Percentiles rank a stretch among this genome's conserved stretches.
Conservation (phyloP, 2,888 invertebrate genomes). For the Drosophila yooni region DNA sequence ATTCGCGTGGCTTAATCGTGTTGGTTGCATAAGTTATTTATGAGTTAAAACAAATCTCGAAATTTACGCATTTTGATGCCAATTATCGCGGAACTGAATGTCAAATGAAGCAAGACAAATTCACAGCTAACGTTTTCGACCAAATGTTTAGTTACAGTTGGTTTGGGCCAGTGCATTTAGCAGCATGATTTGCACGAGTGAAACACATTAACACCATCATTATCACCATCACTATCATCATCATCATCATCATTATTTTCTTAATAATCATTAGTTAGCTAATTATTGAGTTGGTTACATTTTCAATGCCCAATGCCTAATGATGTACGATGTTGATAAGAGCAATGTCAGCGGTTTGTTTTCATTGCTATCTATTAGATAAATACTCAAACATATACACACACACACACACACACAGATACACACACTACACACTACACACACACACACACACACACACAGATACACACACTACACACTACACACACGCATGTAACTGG, state of each 20-base stretch:
- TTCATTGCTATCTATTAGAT: slow-evolving; percentile 49
- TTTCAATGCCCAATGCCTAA: slow-evolving; percentile 59
- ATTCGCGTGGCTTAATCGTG: slow-evolving; percentile 34
- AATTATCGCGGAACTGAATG: slow-evolving; percentile 54
- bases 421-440: background rate
- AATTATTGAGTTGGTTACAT: slow-evolving; percentile 34
- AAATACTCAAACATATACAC: slow-evolving; percentile 5
- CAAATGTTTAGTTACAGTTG: slow-evolving; percentile 5
- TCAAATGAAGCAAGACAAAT: slow-evolving; percentile 53
- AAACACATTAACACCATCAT: slow-evolving; percentile 14
- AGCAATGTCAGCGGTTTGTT: slow-evolving; percentile 19
- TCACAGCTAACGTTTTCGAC: slow-evolving; percentile 18
- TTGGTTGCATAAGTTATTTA: slow-evolving; percentile 50
- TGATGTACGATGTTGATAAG: slow-evolving; percentile 62
- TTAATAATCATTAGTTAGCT: slow-evolving; percentile 13
- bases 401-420: background rate
- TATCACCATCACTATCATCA: slow-evolving; percentile 9
- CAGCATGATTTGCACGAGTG: slow-evolving; percentile 31
- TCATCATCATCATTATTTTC: slow-evolving; percentile 10
- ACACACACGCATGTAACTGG: slow-evolving; percentile 13
- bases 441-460: background rate
- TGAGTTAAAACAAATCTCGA: slow-evolving; percentile 23
- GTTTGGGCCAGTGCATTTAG: slow-evolving; percentile 5
- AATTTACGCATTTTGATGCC: slow-evolving; percentile 45
- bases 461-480: too few relatives aligned